Evolutionary conservation across 2,113 vertebrate genomes (phyloP).

Genomic region (Mirza zaza): DNA sequence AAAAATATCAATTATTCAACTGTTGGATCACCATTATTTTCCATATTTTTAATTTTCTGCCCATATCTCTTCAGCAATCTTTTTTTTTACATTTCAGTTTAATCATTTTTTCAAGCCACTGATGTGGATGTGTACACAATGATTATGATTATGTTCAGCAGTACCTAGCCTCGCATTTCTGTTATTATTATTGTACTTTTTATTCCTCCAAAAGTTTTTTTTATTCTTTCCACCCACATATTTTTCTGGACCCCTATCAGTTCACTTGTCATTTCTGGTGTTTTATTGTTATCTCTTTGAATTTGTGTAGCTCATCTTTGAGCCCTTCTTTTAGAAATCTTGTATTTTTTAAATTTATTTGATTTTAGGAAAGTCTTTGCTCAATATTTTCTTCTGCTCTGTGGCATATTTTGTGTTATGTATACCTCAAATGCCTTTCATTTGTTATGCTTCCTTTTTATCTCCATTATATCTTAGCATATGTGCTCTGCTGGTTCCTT

Average conservation of each 20-base stretch:
- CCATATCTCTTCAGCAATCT: neutral
- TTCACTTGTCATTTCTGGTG: conserved; percentile 10
- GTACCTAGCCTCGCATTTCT: neutral
- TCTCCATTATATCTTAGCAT: neutral
- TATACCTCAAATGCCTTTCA: neutral
- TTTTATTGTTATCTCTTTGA: neutral
- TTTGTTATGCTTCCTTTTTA: neutral
- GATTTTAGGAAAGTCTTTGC: neutral
- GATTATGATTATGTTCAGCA: neutral
- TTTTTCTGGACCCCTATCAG: neutral
- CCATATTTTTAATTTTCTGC: neutral
- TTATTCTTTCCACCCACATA: neutral
- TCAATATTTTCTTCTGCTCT: conserved; percentile 18
- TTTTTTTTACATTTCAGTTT: neutral
- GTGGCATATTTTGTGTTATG: neutral
- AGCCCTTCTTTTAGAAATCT: neutral
- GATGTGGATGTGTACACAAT: neutral
- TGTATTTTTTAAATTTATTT: neutral
- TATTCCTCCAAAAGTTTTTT: neutral
- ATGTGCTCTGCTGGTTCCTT: neutral
- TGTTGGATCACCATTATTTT: neutral
- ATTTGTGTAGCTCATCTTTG: neutral
- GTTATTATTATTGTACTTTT: neutral
- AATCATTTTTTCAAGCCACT: conserved; percentile 8
- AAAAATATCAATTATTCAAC: neutral